Base-by-base conservation (phyloP, 2,888 invertebrate genomes). In the Halictus ligatus region DNA sequence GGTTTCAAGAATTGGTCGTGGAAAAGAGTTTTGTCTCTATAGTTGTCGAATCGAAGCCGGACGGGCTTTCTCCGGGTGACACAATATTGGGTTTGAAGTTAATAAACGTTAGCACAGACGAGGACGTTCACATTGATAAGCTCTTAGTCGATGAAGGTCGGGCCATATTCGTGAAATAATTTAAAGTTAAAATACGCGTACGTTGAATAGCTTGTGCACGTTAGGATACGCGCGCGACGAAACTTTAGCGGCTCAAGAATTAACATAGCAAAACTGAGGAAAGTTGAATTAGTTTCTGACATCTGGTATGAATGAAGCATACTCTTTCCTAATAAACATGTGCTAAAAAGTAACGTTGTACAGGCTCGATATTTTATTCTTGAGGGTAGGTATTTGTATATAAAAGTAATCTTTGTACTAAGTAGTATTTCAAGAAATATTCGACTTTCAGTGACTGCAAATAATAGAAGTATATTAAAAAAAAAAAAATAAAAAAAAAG, bases 1-100 rank as follows among this genome's bases (percentile, higher is more conserved):
- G 96, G 84, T 98, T 98, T 94, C 97, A 97, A 91, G 96, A 97
- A 89, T 93, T 98, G 86, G 97, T 97, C 10, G 96, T 97, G 58
- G 96, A 97, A 58, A 97, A 97, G 91, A 96, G 96, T 78, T 97
- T 98, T 88, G 97, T 97, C 21, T 97, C 97, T 0, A 94, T 97
- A 75, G 96, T 98, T 77, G 96, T 96, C 87, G 96, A 97, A 35
- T 96, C 97, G 13, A 96, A 96, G 81, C 96, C 96, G 71, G 97
- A 97, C 91, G 96, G 96, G 35, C 93, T 96, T 48, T 96, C 97
- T 87, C 96, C 96, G 8, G 96, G 95, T 13, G 97, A 97, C 84
- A 96, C 96, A 0, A 95, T 97, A 50, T 94, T 98, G 46, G 96
- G 96, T 43, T 95, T 98, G 81, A 96, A 96, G 91, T 96, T 98